Evolutionary conservation across 1,140 invertebrate species (phyloP), one percentile per base, ranked within the genome.

Genomic region (Littorina saxatilis): DNA sequence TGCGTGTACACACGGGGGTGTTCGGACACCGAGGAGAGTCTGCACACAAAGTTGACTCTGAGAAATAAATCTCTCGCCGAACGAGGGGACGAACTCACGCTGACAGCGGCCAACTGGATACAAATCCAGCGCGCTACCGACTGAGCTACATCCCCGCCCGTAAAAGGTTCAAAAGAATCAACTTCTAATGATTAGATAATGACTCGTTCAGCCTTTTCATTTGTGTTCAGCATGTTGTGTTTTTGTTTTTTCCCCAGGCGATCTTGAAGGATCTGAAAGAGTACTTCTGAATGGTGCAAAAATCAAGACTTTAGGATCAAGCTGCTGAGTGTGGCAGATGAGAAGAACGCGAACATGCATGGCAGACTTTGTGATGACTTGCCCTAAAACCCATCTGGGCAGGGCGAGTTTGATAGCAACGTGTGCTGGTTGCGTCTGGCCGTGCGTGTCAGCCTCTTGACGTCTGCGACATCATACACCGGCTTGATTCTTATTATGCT

Each of bases 401-500:
- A 29, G 70, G 70, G 27, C 40, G 37, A 23, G 70, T 50, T 52
- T 47, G 70, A 73, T 73, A 50, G 70, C 70, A 73, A 73, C 70
- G 70, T 35, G 70, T 73, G 70, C 70, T 50, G 70, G 70, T 73
- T 73, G 70, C 70, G 70, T 73, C 70, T 73, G 70, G 70, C 27
- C 70, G 40, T 29, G 5, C 11, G n/a, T 29, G 39, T 1, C 5
- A 73, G 70, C 29, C 70, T 50, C 40, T 23, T 4, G n/a, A n/a
- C 13, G 29, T 50, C 70, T 52, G 27, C 40, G 23, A 73, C 70
- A 73, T 73, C n/a, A n/a, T n/a, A 43, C 23, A 68, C 35, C 66
- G 17, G 4, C 66, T 68, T 68, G 35, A 39, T 27, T 68, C 35
- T 20, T 63, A 32, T 32, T 63, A 32, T 63, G 29, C 9, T 29